Base-by-base conservation (phyloP, 1,140 invertebrate species). In the Lordiphosa clarofinis region DNA sequence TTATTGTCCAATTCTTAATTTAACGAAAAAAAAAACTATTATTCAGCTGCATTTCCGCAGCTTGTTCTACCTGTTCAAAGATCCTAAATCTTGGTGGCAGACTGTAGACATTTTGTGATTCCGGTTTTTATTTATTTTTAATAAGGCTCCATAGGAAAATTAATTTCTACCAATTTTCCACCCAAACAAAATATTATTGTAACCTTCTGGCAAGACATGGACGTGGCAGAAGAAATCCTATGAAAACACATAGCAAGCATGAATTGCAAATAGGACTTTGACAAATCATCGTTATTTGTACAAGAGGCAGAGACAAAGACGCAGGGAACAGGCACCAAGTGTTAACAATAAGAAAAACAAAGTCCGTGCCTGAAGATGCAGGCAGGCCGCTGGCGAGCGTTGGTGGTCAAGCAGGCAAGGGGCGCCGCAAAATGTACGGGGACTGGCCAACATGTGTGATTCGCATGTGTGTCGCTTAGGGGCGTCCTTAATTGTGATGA, bases 331-430 rank as follows among this genome's bases (percentile, higher is more conserved):
- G 39, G 37, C 40, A 64, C 65, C 70, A 73, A 84, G 69, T 73
- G 69, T 84, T 84, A 84, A 84, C 78, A 84, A 84, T 84, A 84
- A 78, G 78, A 84, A 84, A 62, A 84, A 84, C 73, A 82, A 69
- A 57, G 64, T 44, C 48, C 54, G 40, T 49, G 62, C 12, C 28
- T 37, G 24, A 38, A 42, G 35, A 28, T 31, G 39, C 38, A 54
- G 64, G 24, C 56, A 46, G 60, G 31, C 40, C 48, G n/a, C n/a
- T n/a, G n/a, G n/a, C n/a, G 6, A 44, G 19, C 54, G 24, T 37
- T 21, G 73, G 47, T 54, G 52, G 52, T 36, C 43, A 56, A 39
- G 46, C 55, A 40, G 52, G 11, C 52, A 42, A 44, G 19, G 49
- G 57, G 63, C 65, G 58, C 21, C 36, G 56, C 63, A 38, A 12